Conservation (phyloP, 1,140 invertebrate genomes). For the Batillaria attramentaria region DNA sequence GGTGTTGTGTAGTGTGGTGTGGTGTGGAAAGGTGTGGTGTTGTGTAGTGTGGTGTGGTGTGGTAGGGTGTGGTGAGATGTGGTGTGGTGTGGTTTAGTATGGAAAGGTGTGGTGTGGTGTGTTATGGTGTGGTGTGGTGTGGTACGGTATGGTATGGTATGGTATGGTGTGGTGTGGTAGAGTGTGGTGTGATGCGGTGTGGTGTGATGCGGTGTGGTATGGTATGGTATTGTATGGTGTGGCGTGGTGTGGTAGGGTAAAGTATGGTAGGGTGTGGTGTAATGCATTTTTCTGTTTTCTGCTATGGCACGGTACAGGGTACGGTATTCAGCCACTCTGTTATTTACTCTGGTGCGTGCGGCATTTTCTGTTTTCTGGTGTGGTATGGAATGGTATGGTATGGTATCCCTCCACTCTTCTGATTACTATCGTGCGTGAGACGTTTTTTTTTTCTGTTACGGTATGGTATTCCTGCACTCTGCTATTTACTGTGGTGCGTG, state of each 20-base stretch:
- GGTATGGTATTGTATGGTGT: too few species aligned
- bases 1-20: conserved; percentile 49
- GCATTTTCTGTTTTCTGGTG: neutral
- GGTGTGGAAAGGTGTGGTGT: conserved; percentile 46
- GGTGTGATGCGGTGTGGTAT: conserved; percentile 5
- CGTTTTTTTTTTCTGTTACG: too few species aligned
- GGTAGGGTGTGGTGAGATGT: conserved; percentile 45
- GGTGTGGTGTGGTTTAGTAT: conserved; percentile 46
- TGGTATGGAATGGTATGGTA: conserved; percentile 11
- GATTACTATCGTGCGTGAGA: too few species aligned
- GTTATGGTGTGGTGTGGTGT: conserved; percentile 43
- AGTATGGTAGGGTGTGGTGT: conserved; percentile 43
- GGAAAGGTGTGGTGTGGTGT: conserved; percentile 44
- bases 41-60: conserved; percentile 28
- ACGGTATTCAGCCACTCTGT: conserved; percentile 24
- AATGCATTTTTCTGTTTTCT: conserved; percentile 15
- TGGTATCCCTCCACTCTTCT: too few species aligned
- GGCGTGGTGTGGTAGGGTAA: too few species aligned
- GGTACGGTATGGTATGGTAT: conserved; percentile 33
- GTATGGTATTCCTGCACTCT: too few species aligned
- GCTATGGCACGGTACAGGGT: conserved; percentile 26
- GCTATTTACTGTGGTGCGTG: too few species aligned
- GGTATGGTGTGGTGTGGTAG: too few species aligned
- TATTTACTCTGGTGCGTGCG: too few species aligned
- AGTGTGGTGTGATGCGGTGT: neutral